Percentiles rank a stretch among this genome's conserved stretches.
These are phyloP conservation scores for Anagyrus pseudococci DNA, from an alignment of 2,888 invertebrate genomes.

Conservation along the genomic window DNA sequence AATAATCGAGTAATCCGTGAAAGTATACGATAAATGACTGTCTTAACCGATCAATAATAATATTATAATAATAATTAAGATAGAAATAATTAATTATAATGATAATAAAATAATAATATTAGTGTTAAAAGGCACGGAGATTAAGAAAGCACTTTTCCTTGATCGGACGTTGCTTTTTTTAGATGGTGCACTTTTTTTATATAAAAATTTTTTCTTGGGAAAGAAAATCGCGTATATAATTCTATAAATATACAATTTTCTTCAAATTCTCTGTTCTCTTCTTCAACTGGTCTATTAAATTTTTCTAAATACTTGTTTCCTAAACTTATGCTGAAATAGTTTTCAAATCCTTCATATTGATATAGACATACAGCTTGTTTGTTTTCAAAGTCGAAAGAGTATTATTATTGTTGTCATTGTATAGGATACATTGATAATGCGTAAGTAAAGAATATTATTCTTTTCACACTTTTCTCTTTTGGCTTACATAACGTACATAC, in stretches of 20 bases:
- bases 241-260: constrained; percentile 34
- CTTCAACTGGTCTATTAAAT: constrained; percentile 20
- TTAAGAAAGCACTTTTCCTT: constrained; percentile 56
- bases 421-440: constrained; percentile 26
- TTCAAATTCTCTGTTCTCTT: constrained; percentile 10
- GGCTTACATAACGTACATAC: not conserved
- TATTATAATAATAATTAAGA: constrained; percentile 18
- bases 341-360: constrained; percentile 12
- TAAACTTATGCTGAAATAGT: constrained; percentile 16
- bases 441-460: constrained; percentile 41
- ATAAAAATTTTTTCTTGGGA: constrained; percentile 27
- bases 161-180: constrained; percentile 31
- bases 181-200: constrained; percentile 41
- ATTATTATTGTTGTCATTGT: constrained; percentile 24
- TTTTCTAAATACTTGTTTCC: constrained; percentile 7
- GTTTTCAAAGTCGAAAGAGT: constrained; percentile 23
- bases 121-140: constrained; percentile 53
- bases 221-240: constrained; percentile 32
- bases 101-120: constrained; percentile 33
- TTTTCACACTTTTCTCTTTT: constrained; percentile 35
- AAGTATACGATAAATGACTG: constrained; percentile 30
- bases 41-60: constrained; percentile 30
- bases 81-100: constrained; percentile 13
- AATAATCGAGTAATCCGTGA: constrained; percentile 24
- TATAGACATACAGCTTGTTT: constrained; percentile 18